Percentiles rank a stretch among this genome's conserved stretches.
phyloP scores from a whole-genome alignment of 2,888 invertebrate genomes.

The Notocelia uddmanniana region DNA sequence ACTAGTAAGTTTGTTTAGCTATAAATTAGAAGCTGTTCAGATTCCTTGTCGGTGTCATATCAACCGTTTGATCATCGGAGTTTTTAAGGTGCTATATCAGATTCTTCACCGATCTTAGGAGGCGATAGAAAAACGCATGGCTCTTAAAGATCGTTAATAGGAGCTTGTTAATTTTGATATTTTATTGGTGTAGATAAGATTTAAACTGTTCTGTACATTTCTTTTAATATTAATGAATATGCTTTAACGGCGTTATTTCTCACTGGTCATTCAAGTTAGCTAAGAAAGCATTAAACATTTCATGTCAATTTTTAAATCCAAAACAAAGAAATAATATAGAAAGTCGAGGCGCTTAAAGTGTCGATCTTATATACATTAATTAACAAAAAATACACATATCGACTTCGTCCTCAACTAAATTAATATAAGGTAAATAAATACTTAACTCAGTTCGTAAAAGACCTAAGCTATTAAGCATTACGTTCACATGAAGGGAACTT shows the following conservation, averaged over 20 bases:
- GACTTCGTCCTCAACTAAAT: too few relatives aligned
- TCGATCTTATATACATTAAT: too few relatives aligned
- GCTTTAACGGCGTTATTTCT: not conserved
- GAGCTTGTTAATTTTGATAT: constrained; percentile 50
- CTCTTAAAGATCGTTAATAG: constrained; percentile 48
- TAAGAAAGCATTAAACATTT: too few relatives aligned
- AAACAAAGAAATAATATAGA: too few relatives aligned
- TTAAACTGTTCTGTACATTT: not conserved
- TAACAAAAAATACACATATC: too few relatives aligned
- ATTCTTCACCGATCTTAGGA: constrained; percentile 59
- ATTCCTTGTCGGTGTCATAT: constrained; percentile 57
- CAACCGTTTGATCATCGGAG: constrained; percentile 66
- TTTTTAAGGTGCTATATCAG: constrained; percentile 53
- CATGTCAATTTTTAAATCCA: too few relatives aligned
- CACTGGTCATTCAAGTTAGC: not conserved
- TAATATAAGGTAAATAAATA: not conserved
- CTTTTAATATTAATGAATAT: constrained; percentile 10
- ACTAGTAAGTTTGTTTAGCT: constrained; percentile 27
- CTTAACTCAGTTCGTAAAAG: not conserved
- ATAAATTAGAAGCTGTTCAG: constrained; percentile 35
- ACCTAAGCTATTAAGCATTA: not conserved
- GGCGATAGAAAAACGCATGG: constrained; percentile 56
- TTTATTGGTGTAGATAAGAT: constrained; percentile 49
- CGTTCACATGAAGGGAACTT: not conserved
- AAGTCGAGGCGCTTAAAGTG: too few relatives aligned